phyloP scores from a whole-genome alignment of 2,888 invertebrate genomes.

The Drosophila longiperda region DNA sequence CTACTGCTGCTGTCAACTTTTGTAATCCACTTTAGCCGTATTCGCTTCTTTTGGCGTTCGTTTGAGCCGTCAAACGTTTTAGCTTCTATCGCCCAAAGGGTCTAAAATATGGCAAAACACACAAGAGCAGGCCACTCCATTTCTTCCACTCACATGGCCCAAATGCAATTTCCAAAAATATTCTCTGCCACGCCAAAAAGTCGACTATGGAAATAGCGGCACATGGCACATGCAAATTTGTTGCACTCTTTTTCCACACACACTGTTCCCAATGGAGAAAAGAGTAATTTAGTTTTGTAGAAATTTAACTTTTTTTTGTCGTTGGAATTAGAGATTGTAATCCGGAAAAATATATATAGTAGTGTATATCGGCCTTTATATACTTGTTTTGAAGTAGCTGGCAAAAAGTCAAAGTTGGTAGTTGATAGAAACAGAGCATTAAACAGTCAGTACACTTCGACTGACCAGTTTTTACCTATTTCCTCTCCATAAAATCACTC shows the following conservation, averaged over 20 bases:
- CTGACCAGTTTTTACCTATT: neutral
- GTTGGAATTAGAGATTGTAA: neutral
- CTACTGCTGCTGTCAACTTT: constrained; percentile 25
- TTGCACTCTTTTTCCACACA: constrained; percentile 17
- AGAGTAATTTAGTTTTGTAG: neutral
- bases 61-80: constrained; percentile 75
- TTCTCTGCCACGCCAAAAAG: constrained; percentile 51
- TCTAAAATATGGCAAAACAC: constrained; percentile 45
- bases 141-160: constrained; percentile 20
- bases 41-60: constrained; percentile 58
- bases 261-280: neutral
- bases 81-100: constrained; percentile 63
- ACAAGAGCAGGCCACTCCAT: constrained; percentile 9
- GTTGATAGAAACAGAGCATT: neutral
- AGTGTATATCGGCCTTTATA: neutral
- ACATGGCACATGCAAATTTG: constrained; percentile 56
- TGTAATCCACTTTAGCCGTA: constrained; percentile 71
- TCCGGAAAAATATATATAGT: neutral
- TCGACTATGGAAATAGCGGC: constrained; percentile 48
- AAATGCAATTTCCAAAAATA: constrained; percentile 62
- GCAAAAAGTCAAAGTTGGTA: neutral
- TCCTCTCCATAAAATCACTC: constrained; percentile 11
- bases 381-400: neutral
- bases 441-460: neutral
- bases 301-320: neutral